phyloP scores from a whole-genome alignment of 2,113 vertebrate genomes.

The Miniopterus natalensis region DNA sequence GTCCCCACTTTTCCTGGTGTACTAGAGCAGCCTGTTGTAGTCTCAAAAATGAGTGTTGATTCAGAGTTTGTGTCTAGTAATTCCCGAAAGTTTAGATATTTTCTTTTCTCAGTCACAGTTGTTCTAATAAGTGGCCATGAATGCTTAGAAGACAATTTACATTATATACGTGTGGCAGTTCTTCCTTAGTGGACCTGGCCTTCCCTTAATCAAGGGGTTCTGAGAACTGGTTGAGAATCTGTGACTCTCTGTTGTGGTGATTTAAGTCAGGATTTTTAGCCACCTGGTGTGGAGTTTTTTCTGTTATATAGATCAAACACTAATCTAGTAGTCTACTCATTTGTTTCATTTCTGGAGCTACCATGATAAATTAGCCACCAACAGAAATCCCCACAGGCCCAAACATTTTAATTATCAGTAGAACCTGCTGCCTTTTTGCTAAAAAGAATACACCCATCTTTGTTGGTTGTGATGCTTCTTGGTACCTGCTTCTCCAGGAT shows the following conservation, averaged over 20 bases:
- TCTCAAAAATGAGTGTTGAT: background rate
- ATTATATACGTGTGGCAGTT: background rate
- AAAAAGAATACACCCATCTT: background rate
- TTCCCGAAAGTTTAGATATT: background rate
- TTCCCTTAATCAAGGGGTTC: background rate
- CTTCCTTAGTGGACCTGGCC: background rate
- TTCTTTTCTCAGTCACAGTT: background rate
- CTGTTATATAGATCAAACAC: background rate
- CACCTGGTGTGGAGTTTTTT: background rate
- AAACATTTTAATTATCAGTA: background rate
- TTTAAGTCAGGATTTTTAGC: background rate
- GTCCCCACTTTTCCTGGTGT: background rate
- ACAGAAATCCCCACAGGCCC: background rate
- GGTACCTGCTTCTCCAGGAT: background rate
- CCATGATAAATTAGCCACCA: background rate
- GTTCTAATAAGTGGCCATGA: background rate
- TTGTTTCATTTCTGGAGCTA: background rate
- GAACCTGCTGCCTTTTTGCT: background rate
- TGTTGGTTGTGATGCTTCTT: background rate
- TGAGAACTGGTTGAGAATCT: background rate
- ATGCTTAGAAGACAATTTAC: background rate
- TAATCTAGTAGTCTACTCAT: background rate
- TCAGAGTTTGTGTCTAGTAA: background rate
- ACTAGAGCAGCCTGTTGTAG: background rate
- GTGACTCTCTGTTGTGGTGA: background rate